Evolutionary conservation across 2,113 vertebrate species (phyloP).

Genomic region (Oceanodroma tethys): DNA sequence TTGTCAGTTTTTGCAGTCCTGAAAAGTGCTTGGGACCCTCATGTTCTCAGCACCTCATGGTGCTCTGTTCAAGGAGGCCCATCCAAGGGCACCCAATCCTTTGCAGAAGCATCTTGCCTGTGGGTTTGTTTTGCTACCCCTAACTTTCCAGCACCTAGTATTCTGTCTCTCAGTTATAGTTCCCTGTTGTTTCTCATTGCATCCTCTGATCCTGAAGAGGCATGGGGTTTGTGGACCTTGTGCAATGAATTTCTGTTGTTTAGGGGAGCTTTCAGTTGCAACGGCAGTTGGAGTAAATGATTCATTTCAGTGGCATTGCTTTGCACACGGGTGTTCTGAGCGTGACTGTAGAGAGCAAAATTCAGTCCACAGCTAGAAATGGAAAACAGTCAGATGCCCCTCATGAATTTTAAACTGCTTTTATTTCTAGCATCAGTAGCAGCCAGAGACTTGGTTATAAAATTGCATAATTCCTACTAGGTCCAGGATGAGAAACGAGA

Average conservation of each 20-base stretch:
- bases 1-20: not conserved
- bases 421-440: slow-evolving; percentile 17
- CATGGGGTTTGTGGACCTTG: not conserved
- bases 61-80: not conserved
- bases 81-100: not conserved
- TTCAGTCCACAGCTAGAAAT: not conserved
- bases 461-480: not conserved
- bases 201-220: not conserved
- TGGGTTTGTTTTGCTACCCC: not conserved
- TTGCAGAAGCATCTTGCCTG: not conserved
- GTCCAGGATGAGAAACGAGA: not conserved
- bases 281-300: not conserved
- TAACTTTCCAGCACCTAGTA: not conserved
- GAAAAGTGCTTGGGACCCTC: not conserved
- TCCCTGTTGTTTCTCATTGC: not conserved
- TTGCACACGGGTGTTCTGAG: not conserved
- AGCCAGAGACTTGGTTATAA: not conserved
- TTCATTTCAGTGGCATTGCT: not conserved
- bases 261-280: not conserved
- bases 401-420: slow-evolving; percentile 41
- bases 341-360: not conserved
- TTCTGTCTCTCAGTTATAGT: not conserved
- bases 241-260: not conserved
- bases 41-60: accelerated
- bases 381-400: not conserved